Conservation (phyloP, 1,140 invertebrate species). For the Periplaneta americana region DNA sequence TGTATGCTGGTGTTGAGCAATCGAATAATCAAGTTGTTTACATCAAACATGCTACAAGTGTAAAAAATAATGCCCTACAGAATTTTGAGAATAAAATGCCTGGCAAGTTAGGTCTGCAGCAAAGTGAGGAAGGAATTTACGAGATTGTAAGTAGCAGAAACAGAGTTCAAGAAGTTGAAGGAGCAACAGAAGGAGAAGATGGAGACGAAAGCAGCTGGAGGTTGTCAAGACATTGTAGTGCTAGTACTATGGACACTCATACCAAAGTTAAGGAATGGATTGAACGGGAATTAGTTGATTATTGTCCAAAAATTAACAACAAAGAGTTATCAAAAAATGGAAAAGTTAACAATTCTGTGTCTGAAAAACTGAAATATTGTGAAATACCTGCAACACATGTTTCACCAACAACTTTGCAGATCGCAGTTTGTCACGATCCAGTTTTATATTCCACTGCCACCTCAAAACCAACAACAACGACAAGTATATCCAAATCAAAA, state of each 20-base stretch:
- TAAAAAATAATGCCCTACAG: too few relatives aligned
- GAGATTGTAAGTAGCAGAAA: constrained; percentile 33
- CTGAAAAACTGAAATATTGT: too few relatives aligned
- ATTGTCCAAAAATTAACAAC: too few relatives aligned
- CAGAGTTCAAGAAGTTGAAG: constrained; percentile 22
- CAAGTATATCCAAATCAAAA: constrained; percentile 32
- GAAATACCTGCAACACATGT: background rate
- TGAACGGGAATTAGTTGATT: constrained; percentile 55
- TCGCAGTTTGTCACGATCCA: too few relatives aligned
- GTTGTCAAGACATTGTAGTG: constrained; percentile 62
- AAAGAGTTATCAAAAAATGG: too few relatives aligned
- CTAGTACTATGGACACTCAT: constrained; percentile 74
- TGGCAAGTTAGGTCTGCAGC: constrained; percentile 35
- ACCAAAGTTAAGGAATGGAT: constrained; percentile 84
- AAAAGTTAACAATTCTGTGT: too few relatives aligned
- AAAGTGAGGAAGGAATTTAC: constrained; percentile 41
- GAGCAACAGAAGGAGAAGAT: constrained; percentile 32
- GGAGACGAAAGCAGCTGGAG: constrained; percentile 58
- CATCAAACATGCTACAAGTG: constrained; percentile 32
- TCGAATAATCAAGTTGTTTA: constrained; percentile 33
- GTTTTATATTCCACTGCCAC: background rate
- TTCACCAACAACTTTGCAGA: too few relatives aligned
- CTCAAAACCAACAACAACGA: constrained; percentile 21
- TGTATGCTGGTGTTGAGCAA: constrained; percentile 26
- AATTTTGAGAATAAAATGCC: too few relatives aligned